A percentile compares a stretch with the other conserved stretches of the same genome.
phyloP scores from a whole-genome alignment of 2,888 invertebrate genomes.

The Matsumyia berberina region DNA sequence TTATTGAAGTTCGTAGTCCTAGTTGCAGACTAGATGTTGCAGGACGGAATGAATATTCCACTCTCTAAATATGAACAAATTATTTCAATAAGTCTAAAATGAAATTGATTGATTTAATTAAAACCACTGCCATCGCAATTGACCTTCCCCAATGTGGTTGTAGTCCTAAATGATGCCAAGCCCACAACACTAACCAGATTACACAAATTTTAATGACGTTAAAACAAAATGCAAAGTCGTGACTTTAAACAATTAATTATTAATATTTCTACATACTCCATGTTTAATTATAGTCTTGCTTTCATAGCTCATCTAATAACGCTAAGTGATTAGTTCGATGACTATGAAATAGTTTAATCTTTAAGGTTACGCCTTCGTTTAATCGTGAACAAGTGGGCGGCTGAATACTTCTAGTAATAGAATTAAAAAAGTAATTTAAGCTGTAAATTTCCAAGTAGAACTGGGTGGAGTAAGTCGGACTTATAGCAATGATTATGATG shows the following conservation, averaged over 20 bases:
- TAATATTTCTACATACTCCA: not conserved
- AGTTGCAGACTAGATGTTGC: too few relatives aligned
- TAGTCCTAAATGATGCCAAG: not conserved
- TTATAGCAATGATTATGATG: too few relatives aligned
- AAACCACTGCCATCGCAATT: not conserved
- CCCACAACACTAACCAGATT: not conserved
- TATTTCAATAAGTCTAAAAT: too few relatives aligned
- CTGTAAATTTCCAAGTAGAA: too few relatives aligned
- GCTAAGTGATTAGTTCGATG: constrained; percentile 19
- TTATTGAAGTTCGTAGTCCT: too few relatives aligned
- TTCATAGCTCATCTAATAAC: not conserved
- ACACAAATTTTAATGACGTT: not conserved
- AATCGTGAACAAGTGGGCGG: not conserved
- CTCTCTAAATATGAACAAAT: too few relatives aligned
- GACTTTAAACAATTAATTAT: not conserved
- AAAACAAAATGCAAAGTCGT: constrained; percentile 19
- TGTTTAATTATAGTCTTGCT: constrained; percentile 13
- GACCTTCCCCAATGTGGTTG: not conserved
- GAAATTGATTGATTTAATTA: too few relatives aligned
- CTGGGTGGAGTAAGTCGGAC: too few relatives aligned
- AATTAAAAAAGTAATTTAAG: too few relatives aligned
- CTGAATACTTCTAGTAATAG: too few relatives aligned
- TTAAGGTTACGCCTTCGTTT: not conserved
- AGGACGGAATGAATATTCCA: too few relatives aligned
- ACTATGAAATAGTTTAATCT: constrained; percentile 4